A percentile compares a stretch with the other conserved stretches of the same genome.
phyloP scores from a whole-genome alignment of 2,888 invertebrate genomes.

The Mechanitis messenoides region DNA sequence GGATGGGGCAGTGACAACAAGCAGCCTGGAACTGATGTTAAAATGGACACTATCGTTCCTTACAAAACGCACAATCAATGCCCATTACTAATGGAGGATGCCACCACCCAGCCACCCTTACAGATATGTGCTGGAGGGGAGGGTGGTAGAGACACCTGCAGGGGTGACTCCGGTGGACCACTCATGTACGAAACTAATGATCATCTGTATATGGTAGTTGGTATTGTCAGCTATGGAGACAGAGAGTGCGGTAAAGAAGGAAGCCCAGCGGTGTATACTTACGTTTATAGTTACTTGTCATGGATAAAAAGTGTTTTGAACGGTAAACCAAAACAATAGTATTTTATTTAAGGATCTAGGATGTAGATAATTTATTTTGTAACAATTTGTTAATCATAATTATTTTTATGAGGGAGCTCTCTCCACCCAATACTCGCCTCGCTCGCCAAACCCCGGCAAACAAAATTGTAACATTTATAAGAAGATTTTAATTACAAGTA shows the following conservation, averaged over 20 bases:
- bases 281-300: constrained; percentile 28
- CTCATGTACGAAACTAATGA: constrained; percentile 49
- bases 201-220: constrained; percentile 19
- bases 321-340: constrained; percentile 7
- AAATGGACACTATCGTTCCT: constrained; percentile 32
- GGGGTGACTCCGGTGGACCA: constrained; percentile 83
- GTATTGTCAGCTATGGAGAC: constrained; percentile 30
- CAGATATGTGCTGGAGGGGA: constrained; percentile 75
- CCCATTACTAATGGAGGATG: constrained; percentile 1
- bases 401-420: too few relatives aligned
- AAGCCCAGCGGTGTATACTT: constrained; percentile 28
- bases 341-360: constrained; percentile 5
- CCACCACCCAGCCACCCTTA: constrained; percentile 31
- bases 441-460: too few relatives aligned
- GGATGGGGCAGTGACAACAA: constrained; percentile 69
- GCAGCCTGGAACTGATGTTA: constrained; percentile 57
- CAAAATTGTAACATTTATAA: too few relatives aligned
- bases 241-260: constrained; percentile 24
- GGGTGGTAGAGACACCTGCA: constrained; percentile 77
- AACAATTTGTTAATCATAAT: too few relatives aligned
- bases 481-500: too few relatives aligned
- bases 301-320: constrained; percentile 28
- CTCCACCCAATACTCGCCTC: too few relatives aligned
- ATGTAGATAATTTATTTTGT: background rate
- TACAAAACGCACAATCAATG: constrained; percentile 29